These are phyloP conservation scores for Diachasmimorpha longicaudata DNA, from an alignment of 1,140 invertebrate genomes.

Conservation along the genomic window DNA sequence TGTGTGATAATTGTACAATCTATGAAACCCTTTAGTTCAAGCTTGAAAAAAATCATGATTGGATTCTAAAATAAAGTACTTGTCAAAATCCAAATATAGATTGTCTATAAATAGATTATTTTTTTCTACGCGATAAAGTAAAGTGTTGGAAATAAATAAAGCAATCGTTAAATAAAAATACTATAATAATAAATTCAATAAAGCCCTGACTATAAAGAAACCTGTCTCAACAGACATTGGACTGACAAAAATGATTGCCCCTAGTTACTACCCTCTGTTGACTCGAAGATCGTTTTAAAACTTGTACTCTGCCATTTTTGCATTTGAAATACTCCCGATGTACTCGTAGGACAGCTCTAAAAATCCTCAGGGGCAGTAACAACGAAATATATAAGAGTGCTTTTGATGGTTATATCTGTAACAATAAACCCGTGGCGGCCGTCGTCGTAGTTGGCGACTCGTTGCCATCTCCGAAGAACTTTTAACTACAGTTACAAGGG, in stretches of 20 bases:
- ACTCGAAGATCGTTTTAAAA: not conserved
- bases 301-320: not conserved
- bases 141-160: too few species aligned
- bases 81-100: too few species aligned
- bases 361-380: slow-evolving; percentile 35
- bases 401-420: slow-evolving; percentile 41
- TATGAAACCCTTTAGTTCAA: too few species aligned
- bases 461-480: slow-evolving; percentile 34
- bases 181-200: too few species aligned
- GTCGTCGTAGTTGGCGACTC: slow-evolving; percentile 32
- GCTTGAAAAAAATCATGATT: too few species aligned
- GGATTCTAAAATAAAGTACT: too few species aligned
- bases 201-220: too few species aligned
- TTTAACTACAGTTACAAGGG: slow-evolving; percentile 42
- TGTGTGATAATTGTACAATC: too few species aligned
- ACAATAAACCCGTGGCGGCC: slow-evolving; percentile 41
- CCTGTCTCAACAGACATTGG: too few species aligned
- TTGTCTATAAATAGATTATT: too few species aligned
- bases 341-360: slow-evolving; percentile 35
- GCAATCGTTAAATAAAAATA: too few species aligned
- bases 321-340: not conserved
- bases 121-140: too few species aligned
- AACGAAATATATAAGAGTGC: slow-evolving; percentile 37
- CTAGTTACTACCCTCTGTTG: not conserved
- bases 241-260: not conserved